phyloP scores from a whole-genome alignment of 2,888 invertebrate species.

The Caenorhabditis sp. region DNA sequence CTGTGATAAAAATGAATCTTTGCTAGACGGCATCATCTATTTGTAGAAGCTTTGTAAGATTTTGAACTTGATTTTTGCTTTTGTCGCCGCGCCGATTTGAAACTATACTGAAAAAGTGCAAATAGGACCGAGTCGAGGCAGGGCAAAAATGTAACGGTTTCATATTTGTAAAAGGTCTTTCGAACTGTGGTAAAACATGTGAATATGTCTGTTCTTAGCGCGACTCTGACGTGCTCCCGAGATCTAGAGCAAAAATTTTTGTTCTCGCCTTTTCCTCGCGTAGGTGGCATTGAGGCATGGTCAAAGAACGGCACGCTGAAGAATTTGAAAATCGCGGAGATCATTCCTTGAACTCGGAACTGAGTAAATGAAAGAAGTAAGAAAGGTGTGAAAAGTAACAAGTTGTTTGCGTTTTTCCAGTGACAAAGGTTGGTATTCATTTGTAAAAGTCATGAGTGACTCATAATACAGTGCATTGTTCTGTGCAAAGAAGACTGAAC shows the following conservation, averaged over 20 bases:
- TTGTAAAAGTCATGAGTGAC: slow-evolving; percentile 14
- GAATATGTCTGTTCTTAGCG: slow-evolving; percentile 62
- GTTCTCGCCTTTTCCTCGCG: background rate
- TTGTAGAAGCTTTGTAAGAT: slow-evolving; percentile 50
- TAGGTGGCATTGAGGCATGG: slow-evolving; percentile 41
- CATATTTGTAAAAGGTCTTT: slow-evolving; percentile 62
- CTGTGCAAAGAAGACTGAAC: background rate
- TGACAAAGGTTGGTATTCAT: background rate
- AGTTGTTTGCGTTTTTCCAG: slow-evolving; percentile 17
- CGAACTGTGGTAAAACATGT: slow-evolving; percentile 58
- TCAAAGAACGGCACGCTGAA: slow-evolving; percentile 36
- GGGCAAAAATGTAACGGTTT: slow-evolving; percentile 38
- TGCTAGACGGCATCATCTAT: slow-evolving; percentile 39
- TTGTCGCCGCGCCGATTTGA: slow-evolving; percentile 23
- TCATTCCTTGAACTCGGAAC: slow-evolving; percentile 47
- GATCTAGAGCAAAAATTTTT: slow-evolving; percentile 55
- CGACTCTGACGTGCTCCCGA: slow-evolving; percentile 45
- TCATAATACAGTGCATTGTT: background rate
- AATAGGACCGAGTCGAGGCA: slow-evolving; percentile 14
- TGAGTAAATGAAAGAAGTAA: too few relatives aligned
- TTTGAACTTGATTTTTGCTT: slow-evolving; percentile 58
- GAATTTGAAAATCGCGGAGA: slow-evolving; percentile 34
- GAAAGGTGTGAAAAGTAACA: slow-evolving; percentile 29
- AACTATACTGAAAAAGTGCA: slow-evolving; percentile 48
- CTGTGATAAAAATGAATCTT: slow-evolving; percentile 37